phyloP scores from a whole-genome alignment of 2,797 vertebrate genomes.

The Streptopelia turtur region DNA sequence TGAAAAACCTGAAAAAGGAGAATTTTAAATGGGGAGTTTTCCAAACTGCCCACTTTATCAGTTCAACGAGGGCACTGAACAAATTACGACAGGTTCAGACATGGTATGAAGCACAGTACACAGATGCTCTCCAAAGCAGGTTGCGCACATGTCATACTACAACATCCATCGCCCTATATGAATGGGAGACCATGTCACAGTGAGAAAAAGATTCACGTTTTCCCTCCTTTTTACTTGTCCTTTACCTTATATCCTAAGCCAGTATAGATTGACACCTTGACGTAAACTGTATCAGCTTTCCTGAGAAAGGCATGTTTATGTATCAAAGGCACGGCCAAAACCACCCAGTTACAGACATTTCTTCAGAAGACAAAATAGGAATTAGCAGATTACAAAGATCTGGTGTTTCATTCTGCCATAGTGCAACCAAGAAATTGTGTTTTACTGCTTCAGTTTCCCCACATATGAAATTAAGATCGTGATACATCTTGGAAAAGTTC shows the following conservation, averaged over 20 bases:
- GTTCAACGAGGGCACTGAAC: not conserved
- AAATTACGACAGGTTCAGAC: not conserved
- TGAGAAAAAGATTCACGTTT: not conserved
- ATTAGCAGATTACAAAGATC: not conserved
- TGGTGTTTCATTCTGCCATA: not conserved
- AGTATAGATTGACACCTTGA: not conserved
- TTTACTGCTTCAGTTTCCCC: not conserved
- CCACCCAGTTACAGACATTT: not conserved
- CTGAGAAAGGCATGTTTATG: not conserved
- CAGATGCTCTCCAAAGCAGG: not conserved
- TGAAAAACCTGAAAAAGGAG: not conserved
- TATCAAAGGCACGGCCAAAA: not conserved
- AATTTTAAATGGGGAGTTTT: not conserved
- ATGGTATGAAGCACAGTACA: rapidly evolving
- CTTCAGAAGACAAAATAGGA: not conserved
- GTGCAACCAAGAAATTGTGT: not conserved
- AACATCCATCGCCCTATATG: not conserved
- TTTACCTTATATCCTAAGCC: not conserved
- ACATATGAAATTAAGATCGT: not conserved
- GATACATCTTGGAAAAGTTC: not conserved
- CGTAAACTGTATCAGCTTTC: not conserved
- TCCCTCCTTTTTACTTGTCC: not conserved
- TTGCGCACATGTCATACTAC: not conserved
- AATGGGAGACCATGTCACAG: not conserved
- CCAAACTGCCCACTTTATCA: not conserved